These are phyloP conservation scores for Orchesella flavescens DNA, from an alignment of 2,888 invertebrate genomes.

Conservation along the genomic window DNA sequence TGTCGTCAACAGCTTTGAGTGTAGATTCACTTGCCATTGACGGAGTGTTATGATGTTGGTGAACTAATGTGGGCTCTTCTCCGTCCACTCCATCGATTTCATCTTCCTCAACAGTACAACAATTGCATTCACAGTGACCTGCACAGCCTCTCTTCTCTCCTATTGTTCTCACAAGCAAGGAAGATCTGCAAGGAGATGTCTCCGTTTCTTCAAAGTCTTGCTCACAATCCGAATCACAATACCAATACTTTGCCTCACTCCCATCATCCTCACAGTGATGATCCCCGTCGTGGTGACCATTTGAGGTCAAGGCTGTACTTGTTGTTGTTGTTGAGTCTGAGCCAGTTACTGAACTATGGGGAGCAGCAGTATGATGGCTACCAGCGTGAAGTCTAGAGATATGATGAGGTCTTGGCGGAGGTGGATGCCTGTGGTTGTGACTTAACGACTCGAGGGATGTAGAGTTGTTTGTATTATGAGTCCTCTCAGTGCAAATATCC, in stretches of 20 bases:
- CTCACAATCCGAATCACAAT: conserved; percentile 72
- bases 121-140: conserved; percentile 70
- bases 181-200: conserved; percentile 63
- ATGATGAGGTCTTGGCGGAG: conserved; percentile 61
- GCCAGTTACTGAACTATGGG: conserved; percentile 13
- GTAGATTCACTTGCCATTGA: conserved; percentile 72
- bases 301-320: conserved; percentile 55
- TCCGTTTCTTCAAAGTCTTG: conserved; percentile 66
- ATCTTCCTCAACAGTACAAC: conserved; percentile 69
- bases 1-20: conserved; percentile 71
- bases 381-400: conserved; percentile 57
- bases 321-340: conserved; percentile 20
- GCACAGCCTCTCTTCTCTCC: conserved; percentile 68
- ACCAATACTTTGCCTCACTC: conserved; percentile 71
- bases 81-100: conserved; percentile 61
- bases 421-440: conserved; percentile 64
- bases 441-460: conserved; percentile 71
- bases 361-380: conserved; percentile 42
- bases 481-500: conserved; percentile 68
- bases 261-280: conserved; percentile 63
- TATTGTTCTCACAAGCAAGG: conserved; percentile 68
- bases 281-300: conserved; percentile 57
- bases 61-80: conserved; percentile 30
- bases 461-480: conserved; percentile 67
- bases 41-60: conserved; percentile 69